Conservation (phyloP, 2,888 invertebrate species). For the Drosophila helvetica region DNA sequence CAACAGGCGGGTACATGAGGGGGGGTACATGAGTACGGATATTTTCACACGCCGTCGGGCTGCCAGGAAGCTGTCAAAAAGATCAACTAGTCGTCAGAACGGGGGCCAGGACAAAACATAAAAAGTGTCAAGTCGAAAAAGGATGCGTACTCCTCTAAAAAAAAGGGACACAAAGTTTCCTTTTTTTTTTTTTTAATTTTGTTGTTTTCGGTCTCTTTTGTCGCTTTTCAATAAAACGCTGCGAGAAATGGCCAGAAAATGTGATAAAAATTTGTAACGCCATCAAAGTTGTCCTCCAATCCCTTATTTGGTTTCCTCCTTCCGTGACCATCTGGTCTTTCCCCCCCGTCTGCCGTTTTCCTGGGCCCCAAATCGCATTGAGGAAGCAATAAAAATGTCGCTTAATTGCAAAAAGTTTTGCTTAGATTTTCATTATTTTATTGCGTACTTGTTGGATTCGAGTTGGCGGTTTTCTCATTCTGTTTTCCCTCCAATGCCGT, state of each 20-base stretch:
- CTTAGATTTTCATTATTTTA: slow-evolving; percentile 74
- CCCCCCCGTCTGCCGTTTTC: not conserved
- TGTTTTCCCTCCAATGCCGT: not conserved
- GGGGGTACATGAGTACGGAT: not conserved
- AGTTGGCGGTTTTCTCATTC: not conserved
- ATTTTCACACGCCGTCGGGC: slow-evolving; percentile 52
- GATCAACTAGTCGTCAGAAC: slow-evolving; percentile 62
- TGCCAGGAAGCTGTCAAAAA: slow-evolving; percentile 48
- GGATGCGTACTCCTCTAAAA: not conserved
- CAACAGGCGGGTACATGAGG: too few species aligned
- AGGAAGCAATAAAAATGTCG: slow-evolving; percentile 75
- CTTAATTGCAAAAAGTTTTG: slow-evolving; percentile 79
- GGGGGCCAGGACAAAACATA: not conserved
- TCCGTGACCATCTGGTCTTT: not conserved
- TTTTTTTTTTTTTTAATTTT: slow-evolving; percentile 13
- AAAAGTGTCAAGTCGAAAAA: slow-evolving; percentile 57
- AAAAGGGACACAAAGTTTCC: slow-evolving; percentile 35
- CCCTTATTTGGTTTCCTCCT: not conserved
- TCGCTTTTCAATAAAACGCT: slow-evolving; percentile 65
- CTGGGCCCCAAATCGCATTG: slow-evolving; percentile 35
- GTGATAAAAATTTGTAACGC: slow-evolving; percentile 73
- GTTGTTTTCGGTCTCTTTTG: slow-evolving; percentile 41
- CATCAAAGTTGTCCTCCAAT: slow-evolving; percentile 50
- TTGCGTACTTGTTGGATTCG: slow-evolving; percentile 58
- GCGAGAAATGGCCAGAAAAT: slow-evolving; percentile 66